Evolutionary conservation across 1,140 invertebrate species (phyloP), one percentile per base, ranked within the genome.

Genomic region (Heterodera carotae): DNA sequence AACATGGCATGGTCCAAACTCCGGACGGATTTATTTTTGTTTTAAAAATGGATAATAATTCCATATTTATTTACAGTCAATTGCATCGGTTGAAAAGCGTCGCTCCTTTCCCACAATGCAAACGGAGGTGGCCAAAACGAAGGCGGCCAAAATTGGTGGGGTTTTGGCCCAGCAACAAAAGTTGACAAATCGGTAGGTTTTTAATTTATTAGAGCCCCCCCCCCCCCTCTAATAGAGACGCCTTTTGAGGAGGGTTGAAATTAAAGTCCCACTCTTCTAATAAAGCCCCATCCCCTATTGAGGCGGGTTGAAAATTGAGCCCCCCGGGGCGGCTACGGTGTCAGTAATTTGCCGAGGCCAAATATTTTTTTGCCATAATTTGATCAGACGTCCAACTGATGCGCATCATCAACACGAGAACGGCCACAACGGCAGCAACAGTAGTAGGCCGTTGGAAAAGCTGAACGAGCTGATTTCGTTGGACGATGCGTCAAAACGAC

Each of bases 91-190:
- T 15, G 84, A 85, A 31, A 85, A 85, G 73, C 81, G 84, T 8
- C 79, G 84, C 10, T 85, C 84, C 22, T 85, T 85, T 53, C 84
- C 84, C 34, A 85, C 82, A 27, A 78, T 73, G 25, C 77, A 82
- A 29, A 73, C 48, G 56, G 77, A 80, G 33, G 36, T 74, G n/a
- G 48, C 80, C 25, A 56, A n/a, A 36, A 48, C 59, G 22, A 74
- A 62, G 22, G 53, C 71, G 10, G 53, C 71, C 27, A 75, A 8
- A 31, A 64, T 60, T 60, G 72, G 15, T 43, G 36, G 39, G 22
- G 22, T 36, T 12, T 29, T 18, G 18, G 18, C 12, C 56, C 56
- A 31, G 36, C 22, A 62, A 27, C 59, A 75, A 25, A 43, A 70
- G 25, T 22, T 31, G 33, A 48, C 29, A n/a, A 70, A 36, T 68